A percentile compares a stretch with the other conserved stretches of the same genome.
phyloP scores from a whole-genome alignment of 2,113 vertebrate species.

The Pogona vitticeps region DNA sequence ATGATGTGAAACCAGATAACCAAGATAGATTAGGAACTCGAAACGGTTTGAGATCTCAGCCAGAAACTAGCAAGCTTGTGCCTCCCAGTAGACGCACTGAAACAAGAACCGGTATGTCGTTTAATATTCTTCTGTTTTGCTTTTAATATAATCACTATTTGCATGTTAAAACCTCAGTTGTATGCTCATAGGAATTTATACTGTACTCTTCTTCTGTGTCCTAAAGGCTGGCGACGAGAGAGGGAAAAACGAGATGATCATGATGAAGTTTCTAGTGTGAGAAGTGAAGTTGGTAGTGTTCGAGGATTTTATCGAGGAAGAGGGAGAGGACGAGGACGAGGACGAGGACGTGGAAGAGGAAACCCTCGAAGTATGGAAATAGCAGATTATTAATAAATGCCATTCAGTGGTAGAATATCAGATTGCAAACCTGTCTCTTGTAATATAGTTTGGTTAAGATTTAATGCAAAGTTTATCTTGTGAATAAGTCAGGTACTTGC shows the following conservation, averaged over 20 bases:
- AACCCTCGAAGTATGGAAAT: constrained; percentile 80
- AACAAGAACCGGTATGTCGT: constrained; percentile 80
- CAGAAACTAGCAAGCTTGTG: constrained; percentile 77
- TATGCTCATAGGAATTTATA: neutral
- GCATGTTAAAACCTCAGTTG: constrained; percentile 5
- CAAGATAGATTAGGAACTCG: constrained; percentile 76
- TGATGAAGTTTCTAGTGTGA: constrained; percentile 82
- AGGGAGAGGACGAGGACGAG: constrained; percentile 83
- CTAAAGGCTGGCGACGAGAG: constrained; percentile 84
- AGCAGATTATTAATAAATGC: constrained; percentile 4
- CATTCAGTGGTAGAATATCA: neutral
- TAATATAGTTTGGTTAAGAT: neutral
- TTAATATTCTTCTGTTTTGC: neutral
- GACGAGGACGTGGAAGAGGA: constrained; percentile 87
- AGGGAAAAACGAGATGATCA: constrained; percentile 84
- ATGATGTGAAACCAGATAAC: constrained; percentile 80
- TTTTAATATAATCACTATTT: neutral
- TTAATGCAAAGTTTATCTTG: neutral
- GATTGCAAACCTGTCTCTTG: neutral
- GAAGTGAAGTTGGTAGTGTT: constrained; percentile 79
- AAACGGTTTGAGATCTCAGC: constrained; percentile 71
- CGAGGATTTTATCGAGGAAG: constrained; percentile 80
- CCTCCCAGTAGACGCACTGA: constrained; percentile 80
- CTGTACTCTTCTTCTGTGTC: constrained; percentile 39
- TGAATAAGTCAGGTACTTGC: neutral